Evolutionary conservation across 2,797 vertebrate genomes (phyloP).

Genomic region (Centropyge bicolor): DNA sequence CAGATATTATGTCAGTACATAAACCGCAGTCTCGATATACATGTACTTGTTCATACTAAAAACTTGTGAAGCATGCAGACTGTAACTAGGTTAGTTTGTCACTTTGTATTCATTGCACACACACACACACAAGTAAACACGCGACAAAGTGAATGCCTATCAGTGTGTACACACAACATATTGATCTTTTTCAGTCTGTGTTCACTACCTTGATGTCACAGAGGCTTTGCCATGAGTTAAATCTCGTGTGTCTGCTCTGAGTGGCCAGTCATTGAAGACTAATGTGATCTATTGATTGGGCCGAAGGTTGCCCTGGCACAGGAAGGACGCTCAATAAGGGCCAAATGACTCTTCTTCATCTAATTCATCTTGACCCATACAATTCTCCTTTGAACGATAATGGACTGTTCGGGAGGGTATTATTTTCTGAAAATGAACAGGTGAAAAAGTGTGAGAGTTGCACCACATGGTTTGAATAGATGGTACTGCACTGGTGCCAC

Average conservation of each 20-base stretch:
- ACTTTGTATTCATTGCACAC: constrained; percentile 28
- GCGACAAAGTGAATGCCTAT: constrained; percentile 27
- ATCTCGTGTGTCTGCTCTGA: constrained; percentile 62
- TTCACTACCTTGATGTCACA: constrained; percentile 51
- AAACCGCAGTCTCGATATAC: not conserved
- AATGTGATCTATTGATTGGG: constrained; percentile 73
- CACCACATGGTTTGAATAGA: not conserved
- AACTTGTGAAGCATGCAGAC: not conserved
- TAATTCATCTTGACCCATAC: constrained; percentile 53
- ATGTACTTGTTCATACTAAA: constrained; percentile 3
- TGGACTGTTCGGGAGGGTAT: constrained; percentile 30
- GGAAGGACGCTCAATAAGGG: constrained; percentile 70
- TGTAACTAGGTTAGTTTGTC: constrained; percentile 18
- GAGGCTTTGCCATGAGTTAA: constrained; percentile 51
- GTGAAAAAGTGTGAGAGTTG: constrained; percentile 14
- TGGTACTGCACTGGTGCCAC: not conserved
- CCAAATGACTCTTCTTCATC: constrained; percentile 60
- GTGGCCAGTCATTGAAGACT: constrained; percentile 59
- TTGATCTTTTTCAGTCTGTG: constrained; percentile 53
- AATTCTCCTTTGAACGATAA: constrained; percentile 47
- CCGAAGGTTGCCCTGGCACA: constrained; percentile 61
- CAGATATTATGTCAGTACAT: not conserved
- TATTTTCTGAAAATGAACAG: constrained; percentile 39
- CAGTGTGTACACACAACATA: constrained; percentile 44
- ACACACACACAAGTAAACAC: constrained; percentile 22